Percentiles rank a stretch among this genome's conserved stretches.
Conservation (phyloP, 1,140 invertebrate species). For the Cardiocondyla obscurior region DNA sequence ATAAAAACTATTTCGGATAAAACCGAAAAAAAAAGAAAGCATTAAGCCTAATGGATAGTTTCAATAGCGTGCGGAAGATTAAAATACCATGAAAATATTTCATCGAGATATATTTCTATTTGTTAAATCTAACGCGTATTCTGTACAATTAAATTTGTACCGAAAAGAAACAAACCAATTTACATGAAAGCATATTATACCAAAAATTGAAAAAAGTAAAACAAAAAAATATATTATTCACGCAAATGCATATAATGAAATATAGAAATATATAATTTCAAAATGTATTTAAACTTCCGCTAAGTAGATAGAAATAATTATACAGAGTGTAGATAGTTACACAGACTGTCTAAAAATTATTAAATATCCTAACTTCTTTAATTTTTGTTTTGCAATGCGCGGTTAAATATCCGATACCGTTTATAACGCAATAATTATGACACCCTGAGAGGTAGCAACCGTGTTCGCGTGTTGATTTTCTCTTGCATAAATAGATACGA, state of each 20-base stretch:
- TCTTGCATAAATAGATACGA: neutral
- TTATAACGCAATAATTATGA: neutral
- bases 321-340: neutral
- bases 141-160: neutral
- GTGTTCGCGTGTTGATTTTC: slow-evolving; percentile 6
- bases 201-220: too few relatives aligned
- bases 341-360: neutral
- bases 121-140: neutral
- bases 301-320: neutral
- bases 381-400: neutral
- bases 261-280: neutral
- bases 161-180: neutral
- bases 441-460: neutral
- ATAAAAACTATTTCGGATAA: too few relatives aligned
- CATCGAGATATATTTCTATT: neutral
- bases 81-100: neutral
- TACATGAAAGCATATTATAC: neutral
- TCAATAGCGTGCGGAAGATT: neutral
- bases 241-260: neutral
- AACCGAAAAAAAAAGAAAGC: too few relatives aligned
- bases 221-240: neutral
- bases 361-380: neutral
- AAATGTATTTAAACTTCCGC: neutral
- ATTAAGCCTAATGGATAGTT: neutral
- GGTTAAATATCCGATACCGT: neutral